phyloP scores from a whole-genome alignment of 2,797 vertebrate species.

The Argentina silus region DNA sequence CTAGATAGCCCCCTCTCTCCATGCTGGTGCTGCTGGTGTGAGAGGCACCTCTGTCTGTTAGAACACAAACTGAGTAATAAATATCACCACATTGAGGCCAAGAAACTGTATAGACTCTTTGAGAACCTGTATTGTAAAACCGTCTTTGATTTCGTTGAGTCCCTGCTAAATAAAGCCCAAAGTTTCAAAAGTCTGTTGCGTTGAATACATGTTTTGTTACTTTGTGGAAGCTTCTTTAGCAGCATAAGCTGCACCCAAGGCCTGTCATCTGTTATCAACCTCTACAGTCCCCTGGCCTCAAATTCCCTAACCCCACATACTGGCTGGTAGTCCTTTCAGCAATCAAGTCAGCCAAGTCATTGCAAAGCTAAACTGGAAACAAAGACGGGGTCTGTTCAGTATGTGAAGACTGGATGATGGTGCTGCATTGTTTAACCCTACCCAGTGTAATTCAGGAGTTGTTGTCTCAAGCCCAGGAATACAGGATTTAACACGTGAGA shows the following conservation, averaged over 20 bases:
- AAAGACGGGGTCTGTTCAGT: too few species aligned
- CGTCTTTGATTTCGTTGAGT: neutral
- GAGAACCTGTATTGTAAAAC: neutral
- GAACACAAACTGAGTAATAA: constrained; percentile 45
- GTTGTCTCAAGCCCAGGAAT: neutral
- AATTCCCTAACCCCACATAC: neutral
- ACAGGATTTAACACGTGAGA: neutral
- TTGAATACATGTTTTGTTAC: neutral
- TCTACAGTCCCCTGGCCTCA: neutral
- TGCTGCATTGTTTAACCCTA: too few species aligned
- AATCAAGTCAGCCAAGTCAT: neutral
- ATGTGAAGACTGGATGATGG: too few species aligned
- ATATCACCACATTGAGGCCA: constrained; percentile 11
- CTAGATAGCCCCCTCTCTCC: constrained; percentile 42
- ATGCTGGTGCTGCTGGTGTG: constrained; percentile 41
- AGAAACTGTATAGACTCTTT: neutral
- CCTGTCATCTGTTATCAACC: neutral
- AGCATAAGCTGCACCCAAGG: neutral
- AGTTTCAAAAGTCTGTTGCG: neutral
- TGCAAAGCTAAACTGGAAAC: neutral
- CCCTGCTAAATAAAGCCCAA: neutral
- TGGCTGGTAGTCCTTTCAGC: neutral
- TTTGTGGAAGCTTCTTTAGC: neutral
- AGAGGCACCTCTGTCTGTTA: constrained; percentile 33
- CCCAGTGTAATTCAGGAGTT: too few species aligned